Evolutionary conservation across 2,888 invertebrate species (phyloP), one percentile per base, ranked within the genome.

Genomic region (Ophion slaviceki): DNA sequence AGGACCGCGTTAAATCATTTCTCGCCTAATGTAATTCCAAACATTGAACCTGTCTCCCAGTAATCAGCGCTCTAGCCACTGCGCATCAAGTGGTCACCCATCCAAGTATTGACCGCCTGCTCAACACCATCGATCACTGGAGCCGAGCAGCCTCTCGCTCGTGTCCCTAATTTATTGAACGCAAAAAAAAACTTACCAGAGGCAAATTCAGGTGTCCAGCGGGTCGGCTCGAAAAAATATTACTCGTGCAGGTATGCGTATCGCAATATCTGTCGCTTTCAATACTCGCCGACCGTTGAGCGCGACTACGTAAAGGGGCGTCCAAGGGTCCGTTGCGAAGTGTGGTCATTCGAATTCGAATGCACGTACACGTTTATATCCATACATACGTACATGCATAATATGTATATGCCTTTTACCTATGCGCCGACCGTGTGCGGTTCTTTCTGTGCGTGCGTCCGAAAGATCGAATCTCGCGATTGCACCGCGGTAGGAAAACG

Each of bases 401-500:
- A 40, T 40, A 40, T 40, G 40, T 40, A 77, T 53, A 62, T 61
- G 76, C 14, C 36, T 66, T 66, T 61, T 53, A 77, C 47, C 61
- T 47, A 79, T 71, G 53, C 61, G 64, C 40, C 24, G 67, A 45
- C 40, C 61, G 68, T 70, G 76, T 67, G 64, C 72, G 36, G 53
- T 62, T 59, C 28, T 20, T 40, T 80, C 66, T 68, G 79, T 75
- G 82, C 80, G 79, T 76, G 80, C 57, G 61, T 68, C 71, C 77
- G 32, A 71, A 78, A 86, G 87, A 87, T 87, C 67, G 85, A 74
- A 85, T 78, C 81, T 47, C 57, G 59, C 66, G 87, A 85, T 85
- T 81, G 85, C 70, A 71, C 28, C n/a, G 68, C 40, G 14, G 32
- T 57, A 59, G 75, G 80, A 70, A 83, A 78, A 74, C 78, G 78